Conservation (phyloP, 2,797 vertebrate species). For the Diplodus puntazzo region DNA sequence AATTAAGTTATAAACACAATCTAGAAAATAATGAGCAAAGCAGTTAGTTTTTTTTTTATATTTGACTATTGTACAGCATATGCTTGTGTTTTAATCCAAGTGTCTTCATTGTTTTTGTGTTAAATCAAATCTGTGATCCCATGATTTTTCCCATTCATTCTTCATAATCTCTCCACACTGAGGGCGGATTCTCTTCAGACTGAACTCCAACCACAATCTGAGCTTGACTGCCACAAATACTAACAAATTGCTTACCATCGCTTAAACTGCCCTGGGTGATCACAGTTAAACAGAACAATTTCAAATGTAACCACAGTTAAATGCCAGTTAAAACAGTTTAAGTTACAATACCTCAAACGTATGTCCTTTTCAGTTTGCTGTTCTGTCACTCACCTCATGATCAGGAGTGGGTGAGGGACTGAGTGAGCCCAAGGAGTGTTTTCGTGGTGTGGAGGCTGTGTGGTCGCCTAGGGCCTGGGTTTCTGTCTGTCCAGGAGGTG, state of each 20-base stretch:
- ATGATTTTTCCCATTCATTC: neutral
- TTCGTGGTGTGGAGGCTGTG: conserved; percentile 74
- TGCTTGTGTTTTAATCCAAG: neutral
- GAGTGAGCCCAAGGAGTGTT: conserved; percentile 91
- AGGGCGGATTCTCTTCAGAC: neutral
- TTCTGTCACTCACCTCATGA: conserved; percentile 88
- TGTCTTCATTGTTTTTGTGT: neutral
- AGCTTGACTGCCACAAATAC: neutral
- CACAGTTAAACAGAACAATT: neutral
- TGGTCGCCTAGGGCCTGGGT: conserved; percentile 46
- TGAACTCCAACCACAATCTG: neutral
- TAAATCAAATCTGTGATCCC: neutral
- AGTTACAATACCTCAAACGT: neutral
- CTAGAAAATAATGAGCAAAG: neutral
- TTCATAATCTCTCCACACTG: neutral
- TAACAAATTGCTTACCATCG: neutral
- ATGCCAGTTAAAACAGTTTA: neutral
- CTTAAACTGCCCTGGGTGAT: neutral
- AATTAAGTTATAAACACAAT: neutral
- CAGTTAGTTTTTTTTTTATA: neutral
- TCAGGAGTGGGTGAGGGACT: conserved; percentile 95
- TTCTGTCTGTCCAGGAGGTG: conserved; percentile 74
- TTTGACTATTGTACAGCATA: neutral
- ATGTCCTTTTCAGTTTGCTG: neutral
- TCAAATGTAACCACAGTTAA: neutral